phyloP scores from a whole-genome alignment of 2,797 vertebrate species.

The Eleutherodactylus coqui region DNA sequence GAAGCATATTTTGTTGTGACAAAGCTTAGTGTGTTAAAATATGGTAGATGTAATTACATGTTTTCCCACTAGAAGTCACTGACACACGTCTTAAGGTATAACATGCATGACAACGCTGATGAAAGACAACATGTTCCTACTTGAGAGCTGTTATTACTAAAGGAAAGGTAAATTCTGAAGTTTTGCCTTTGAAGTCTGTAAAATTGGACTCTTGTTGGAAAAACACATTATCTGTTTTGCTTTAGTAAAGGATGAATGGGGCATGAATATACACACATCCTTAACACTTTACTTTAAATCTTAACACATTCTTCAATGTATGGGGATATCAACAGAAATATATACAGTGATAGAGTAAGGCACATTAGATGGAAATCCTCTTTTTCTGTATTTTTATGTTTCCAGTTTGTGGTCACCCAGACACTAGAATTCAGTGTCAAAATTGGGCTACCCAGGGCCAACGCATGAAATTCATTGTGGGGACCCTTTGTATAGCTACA shows the following conservation, averaged over 20 bases:
- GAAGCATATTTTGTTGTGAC: background rate
- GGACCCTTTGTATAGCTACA: too few species aligned
- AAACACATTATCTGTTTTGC: background rate
- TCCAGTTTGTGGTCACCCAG: background rate
- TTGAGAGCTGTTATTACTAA: background rate
- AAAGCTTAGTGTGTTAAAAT: background rate
- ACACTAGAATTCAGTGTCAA: background rate
- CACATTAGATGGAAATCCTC: background rate
- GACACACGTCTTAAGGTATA: constrained; percentile 1
- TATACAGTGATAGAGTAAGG: background rate
- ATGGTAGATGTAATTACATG: constrained; percentile 22
- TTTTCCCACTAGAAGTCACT: constrained; percentile 53
- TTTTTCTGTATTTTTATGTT: background rate
- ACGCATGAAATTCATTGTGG: too few species aligned
- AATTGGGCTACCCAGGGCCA: too few species aligned
- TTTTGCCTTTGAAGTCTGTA: constrained; percentile 10
- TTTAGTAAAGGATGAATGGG: background rate
- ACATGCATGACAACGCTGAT: background rate
- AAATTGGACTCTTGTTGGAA: background rate
- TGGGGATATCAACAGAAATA: background rate
- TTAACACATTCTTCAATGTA: background rate
- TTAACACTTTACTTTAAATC: background rate
- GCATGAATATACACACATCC: background rate
- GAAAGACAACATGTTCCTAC: constrained; percentile 14
- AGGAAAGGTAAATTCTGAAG: background rate